Evolutionary conservation across 2,113 vertebrate genomes (phyloP).

Genomic region (Lasiurus borealis): DNA sequence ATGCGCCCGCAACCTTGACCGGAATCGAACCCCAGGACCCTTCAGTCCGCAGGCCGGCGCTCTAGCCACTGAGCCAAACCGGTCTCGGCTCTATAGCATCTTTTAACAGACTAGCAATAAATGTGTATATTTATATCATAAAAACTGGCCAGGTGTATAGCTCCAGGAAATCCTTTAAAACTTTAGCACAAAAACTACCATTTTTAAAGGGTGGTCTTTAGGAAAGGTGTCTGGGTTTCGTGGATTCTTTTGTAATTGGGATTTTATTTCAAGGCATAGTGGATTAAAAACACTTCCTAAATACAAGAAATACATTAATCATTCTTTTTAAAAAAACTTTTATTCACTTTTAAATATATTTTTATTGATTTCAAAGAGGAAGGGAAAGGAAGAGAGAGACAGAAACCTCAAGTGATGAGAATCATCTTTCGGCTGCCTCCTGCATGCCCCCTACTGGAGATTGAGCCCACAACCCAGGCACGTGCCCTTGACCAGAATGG

Average conservation of each 20-base stretch:
- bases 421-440: too few species aligned
- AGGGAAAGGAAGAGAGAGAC: too few species aligned
- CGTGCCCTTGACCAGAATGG: too few species aligned
- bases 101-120: not conserved
- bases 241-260: not conserved
- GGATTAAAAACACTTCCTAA: too few species aligned
- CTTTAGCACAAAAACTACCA: not conserved
- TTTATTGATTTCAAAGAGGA: too few species aligned
- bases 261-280: conserved; percentile 60
- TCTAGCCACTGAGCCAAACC: too few species aligned
- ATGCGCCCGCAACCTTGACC: too few species aligned
- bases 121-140: conserved; percentile 19
- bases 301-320: not conserved
- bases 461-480: too few species aligned
- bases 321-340: not conserved
- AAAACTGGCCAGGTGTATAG: not conserved
- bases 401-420: too few species aligned
- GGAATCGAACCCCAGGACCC: too few species aligned
- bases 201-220: conserved; percentile 33
- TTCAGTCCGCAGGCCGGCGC: too few species aligned
- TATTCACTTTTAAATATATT: not conserved
- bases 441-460: too few species aligned
- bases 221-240: conserved; percentile 15
- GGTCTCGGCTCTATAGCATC: not conserved
- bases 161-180: conserved; percentile 17